Conservation (phyloP, 2,113 vertebrate species). For the Amphiprion ocellaris region DNA sequence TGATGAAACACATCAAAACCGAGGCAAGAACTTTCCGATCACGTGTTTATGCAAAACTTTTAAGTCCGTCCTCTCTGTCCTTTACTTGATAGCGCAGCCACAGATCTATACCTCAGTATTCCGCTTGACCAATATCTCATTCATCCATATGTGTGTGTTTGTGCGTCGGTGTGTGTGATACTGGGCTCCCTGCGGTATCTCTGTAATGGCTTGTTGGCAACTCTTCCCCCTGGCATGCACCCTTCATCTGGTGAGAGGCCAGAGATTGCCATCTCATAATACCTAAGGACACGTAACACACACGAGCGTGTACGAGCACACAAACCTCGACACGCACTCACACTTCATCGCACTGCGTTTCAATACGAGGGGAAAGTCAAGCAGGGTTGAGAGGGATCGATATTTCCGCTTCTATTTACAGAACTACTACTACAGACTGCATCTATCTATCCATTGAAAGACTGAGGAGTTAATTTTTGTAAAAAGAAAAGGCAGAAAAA, state of each 20-base stretch:
- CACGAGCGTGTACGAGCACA: constrained; percentile 19
- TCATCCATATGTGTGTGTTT: not conserved
- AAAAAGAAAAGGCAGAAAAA: too few relatives aligned
- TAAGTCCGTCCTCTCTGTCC: not conserved
- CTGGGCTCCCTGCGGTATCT: constrained; percentile 4
- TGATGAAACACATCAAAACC: not conserved
- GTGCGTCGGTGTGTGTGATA: constrained; percentile 2
- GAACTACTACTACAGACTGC: not conserved
- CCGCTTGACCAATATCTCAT: not conserved
- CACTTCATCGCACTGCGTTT: constrained; percentile 10
- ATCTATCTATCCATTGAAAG: too few relatives aligned
- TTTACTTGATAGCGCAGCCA: constrained; percentile 14
- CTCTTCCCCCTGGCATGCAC: constrained; percentile 20
- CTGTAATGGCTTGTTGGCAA: constrained; percentile 53
- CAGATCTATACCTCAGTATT: constrained; percentile 19
- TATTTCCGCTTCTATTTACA: constrained; percentile 13
- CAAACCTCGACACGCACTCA: not conserved
- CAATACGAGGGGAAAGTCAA: constrained; percentile 12
- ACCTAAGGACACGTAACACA: constrained; percentile 25
- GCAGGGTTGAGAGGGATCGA: constrained; percentile 38
- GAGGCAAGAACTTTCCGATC: not conserved
- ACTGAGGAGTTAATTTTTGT: too few relatives aligned
- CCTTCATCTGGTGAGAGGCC: constrained; percentile 38
- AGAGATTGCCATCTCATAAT: constrained; percentile 42
- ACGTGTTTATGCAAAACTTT: not conserved